Conservation (phyloP, 2,888 invertebrate genomes). For the Pseudanteris insignis region DNA sequence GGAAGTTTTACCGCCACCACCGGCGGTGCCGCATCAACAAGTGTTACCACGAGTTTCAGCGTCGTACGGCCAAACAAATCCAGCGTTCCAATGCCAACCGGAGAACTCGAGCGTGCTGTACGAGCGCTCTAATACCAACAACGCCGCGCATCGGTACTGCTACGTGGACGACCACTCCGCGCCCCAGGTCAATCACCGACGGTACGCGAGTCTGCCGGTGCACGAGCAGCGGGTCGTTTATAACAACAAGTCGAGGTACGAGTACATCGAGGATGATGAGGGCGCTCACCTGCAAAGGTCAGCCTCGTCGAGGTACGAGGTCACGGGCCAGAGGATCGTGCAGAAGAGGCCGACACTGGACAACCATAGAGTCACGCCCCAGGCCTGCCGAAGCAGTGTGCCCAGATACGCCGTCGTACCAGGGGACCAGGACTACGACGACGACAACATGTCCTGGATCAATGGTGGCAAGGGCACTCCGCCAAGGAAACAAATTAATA, state of each 20-base stretch:
- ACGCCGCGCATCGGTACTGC: conserved; percentile 48
- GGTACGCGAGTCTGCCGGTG: conserved; percentile 55
- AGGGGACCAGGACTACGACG: conserved; percentile 51
- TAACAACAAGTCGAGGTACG: conserved; percentile 54
- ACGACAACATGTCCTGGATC: conserved; percentile 45
- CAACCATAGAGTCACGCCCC: conserved; percentile 47
- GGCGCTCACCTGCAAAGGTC: conserved; percentile 49
- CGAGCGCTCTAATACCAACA: conserved; percentile 7
- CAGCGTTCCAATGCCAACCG: conserved; percentile 53
- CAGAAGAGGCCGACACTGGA: conserved; percentile 49
- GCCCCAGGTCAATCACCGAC: conserved; percentile 40
- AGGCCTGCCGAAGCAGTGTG: conserved; percentile 48
- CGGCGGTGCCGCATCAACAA: conserved; percentile 30
- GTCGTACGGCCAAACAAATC: conserved; percentile 55
- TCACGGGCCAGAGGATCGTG: conserved; percentile 53
- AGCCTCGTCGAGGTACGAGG: conserved; percentile 55
- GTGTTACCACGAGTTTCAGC: conserved; percentile 19
- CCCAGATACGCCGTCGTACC: conserved; percentile 54
- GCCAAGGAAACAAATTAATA: conserved; percentile 48
- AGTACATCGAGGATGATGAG: conserved; percentile 57
- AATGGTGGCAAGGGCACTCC: conserved; percentile 39
- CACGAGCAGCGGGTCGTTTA: conserved; percentile 48
- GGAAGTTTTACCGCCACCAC: conserved; percentile 48
- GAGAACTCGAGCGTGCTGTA: conserved; percentile 38
- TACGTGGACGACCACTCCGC: conserved; percentile 51